These are phyloP conservation scores for Pseudopipra pipra DNA, from an alignment of 2,113 vertebrate genomes.

Conservation along the genomic window DNA sequence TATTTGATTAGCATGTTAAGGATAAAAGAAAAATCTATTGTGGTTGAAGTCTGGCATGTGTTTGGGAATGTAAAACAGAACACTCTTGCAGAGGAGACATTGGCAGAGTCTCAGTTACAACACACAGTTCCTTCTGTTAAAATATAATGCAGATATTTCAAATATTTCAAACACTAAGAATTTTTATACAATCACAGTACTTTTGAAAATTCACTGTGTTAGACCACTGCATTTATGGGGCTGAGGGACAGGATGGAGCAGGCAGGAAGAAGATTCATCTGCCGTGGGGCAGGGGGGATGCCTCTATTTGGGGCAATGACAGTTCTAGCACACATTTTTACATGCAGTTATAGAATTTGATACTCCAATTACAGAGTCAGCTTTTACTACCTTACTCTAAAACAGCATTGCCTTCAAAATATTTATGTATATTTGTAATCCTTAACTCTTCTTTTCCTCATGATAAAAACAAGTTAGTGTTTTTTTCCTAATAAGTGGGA, in stretches of 20 bases:
- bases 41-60: neutral
- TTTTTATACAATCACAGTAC: neutral
- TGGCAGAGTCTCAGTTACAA: constrained; percentile 25
- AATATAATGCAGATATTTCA: constrained; percentile 11
- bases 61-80: constrained; percentile 30
- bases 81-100: neutral
- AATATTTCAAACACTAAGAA: neutral
- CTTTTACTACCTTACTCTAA: neutral
- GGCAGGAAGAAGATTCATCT: accelerated
- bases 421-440: neutral
- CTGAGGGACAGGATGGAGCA: neutral
- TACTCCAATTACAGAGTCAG: neutral
- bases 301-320: neutral
- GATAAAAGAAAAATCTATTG: neutral
- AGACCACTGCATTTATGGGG: neutral
- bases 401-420: neutral
- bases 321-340: neutral
- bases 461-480: neutral
- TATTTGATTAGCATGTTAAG: neutral
- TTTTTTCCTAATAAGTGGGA: neutral
- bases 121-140: neutral
- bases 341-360: neutral
- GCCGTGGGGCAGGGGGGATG: neutral
- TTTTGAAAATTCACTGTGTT: neutral
- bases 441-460: neutral